Percentiles rank a stretch among this genome's conserved stretches.
Conservation (phyloP, 2,113 vertebrate species). For the Pongo abelii region DNA sequence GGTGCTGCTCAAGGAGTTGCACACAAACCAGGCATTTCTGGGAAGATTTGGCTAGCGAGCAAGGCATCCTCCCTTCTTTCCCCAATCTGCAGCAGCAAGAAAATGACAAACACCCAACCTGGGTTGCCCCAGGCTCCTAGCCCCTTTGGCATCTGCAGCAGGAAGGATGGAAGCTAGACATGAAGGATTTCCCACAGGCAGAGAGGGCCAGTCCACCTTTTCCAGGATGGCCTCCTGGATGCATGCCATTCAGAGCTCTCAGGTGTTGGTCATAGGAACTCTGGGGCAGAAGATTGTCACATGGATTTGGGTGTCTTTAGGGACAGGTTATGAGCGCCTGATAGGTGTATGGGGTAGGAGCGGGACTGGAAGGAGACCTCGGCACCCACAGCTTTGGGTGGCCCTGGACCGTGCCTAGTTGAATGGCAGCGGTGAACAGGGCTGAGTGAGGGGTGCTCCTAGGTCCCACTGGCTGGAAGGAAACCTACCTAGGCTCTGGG, state of each 20-base stretch:
- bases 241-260: background rate
- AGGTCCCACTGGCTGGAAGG: background rate
- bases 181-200: background rate
- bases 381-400: background rate
- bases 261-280: background rate
- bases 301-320: constrained; percentile 11
- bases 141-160: background rate
- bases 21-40: background rate
- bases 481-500: constrained; percentile 66
- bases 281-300: background rate
- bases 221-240: background rate
- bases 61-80: background rate
- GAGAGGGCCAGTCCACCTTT: background rate
- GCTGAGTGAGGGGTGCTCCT: constrained; percentile 3
- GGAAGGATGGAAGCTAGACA: constrained; percentile 20
- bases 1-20: background rate
- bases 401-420: background rate
- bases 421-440: background rate
- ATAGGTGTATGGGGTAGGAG: background rate
- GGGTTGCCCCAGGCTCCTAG: background rate
- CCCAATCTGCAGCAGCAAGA: background rate
- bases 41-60: background rate
- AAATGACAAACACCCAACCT: background rate
- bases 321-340: background rate
- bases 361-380: background rate